Evolutionary conservation across 2,797 vertebrate species (phyloP), one percentile per base, ranked within the genome.

Genomic region (Chaetodon trifasciatus): DNA sequence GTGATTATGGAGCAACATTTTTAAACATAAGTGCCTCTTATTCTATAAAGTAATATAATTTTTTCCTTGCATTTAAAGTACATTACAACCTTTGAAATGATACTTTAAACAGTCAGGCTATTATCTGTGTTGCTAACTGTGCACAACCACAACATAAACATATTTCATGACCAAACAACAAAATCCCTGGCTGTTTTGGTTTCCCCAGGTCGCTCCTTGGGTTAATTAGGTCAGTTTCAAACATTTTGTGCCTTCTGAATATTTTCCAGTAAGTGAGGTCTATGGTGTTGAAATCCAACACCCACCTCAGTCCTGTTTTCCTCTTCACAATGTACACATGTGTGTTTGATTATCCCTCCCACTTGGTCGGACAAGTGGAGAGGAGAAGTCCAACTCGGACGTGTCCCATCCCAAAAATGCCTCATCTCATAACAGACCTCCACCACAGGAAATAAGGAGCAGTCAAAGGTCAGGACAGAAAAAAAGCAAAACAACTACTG

Each of bases 241-340:
- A 87, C 86, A 79, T 83, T 83, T 85, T 89, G 60, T 74, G 72
- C 75, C 52, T 49, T 55, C 76, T 68, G 76, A 91, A 87, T 85
- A 76, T 81, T 88, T 55, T 70, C 66, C 75, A 89, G 81, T 72
- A 71, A 87, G 87, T 91, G 76, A 68, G 74, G 76, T 92, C 74
- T 77, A 52, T 64, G 78, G 74, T 83, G 87, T 62, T 88, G 89
- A 91, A 93, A 93, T 87, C 64, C 64, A 86, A 88, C 69, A 82
- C 88, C 44, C 44, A 66, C 70, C 62, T 62, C 44, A 3, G 67
- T n/a, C 63, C 39, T 69, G 32, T 78, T 78, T 77, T 70, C 70
- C 78, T 81, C 52, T 66, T 77, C 42, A 32, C 70, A 16, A 77
- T 63, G 68, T 78, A 63, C 84, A 91, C 73, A 78, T 79, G 74